These are phyloP conservation scores for Catostomus latipinnis DNA, from an alignment of 2,797 vertebrate species.

Conservation along the genomic window DNA sequence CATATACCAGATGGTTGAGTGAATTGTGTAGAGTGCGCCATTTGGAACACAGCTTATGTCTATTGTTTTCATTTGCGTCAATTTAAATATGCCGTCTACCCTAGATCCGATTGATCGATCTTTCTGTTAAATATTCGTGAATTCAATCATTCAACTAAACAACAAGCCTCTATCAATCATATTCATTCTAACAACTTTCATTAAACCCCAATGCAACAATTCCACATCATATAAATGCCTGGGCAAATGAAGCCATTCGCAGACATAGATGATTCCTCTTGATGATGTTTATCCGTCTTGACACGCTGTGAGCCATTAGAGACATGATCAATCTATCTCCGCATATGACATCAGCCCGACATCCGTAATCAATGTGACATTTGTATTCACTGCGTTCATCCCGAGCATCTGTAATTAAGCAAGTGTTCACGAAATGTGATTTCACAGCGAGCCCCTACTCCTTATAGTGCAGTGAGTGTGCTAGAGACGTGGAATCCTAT, in stretches of 20 bases:
- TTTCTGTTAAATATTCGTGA: no score
- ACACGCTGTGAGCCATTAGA: slow-evolving; percentile 47
- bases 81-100: no score
- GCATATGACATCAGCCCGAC: slow-evolving; percentile 26
- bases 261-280: slow-evolving; percentile 32
- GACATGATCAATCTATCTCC: slow-evolving; percentile 44
- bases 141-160: no score
- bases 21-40: no score
- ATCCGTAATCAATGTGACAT: slow-evolving; percentile 33
- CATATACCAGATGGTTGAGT: no score
- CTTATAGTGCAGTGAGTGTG: background rate
- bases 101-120: no score
- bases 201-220: background rate
- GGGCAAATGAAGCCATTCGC: slow-evolving; percentile 7
- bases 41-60: no score
- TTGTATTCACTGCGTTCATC: slow-evolving; percentile 35
- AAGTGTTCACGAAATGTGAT: slow-evolving; percentile 54
- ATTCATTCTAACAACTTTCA: background rate
- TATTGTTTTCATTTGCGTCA: no score
- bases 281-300: slow-evolving; percentile 32
- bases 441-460: slow-evolving; percentile 40
- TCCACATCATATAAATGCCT: background rate
- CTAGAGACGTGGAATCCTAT: slow-evolving; percentile 13
- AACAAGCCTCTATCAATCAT: background rate
- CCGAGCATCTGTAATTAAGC: slow-evolving; percentile 64